phyloP scores from a whole-genome alignment of 2,113 vertebrate species.

The Patagioenas fasciata region DNA sequence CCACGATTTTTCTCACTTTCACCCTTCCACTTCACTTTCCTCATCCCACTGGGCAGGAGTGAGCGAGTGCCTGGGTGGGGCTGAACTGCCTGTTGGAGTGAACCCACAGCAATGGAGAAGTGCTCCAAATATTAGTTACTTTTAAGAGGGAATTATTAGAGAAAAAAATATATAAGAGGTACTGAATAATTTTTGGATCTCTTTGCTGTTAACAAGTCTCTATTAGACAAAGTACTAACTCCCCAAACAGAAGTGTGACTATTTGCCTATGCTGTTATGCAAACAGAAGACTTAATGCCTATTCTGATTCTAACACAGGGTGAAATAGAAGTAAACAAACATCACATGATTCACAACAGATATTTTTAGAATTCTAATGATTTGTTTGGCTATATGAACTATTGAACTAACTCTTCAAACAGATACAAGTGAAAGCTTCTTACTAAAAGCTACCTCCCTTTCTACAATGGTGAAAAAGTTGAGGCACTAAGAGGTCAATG shows the following conservation, averaged over 20 bases:
- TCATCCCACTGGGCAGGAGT: background rate
- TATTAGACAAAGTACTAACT: background rate
- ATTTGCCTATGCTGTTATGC: background rate
- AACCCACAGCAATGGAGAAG: background rate
- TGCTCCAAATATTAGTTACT: background rate
- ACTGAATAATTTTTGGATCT: background rate
- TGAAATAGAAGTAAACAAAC: constrained; percentile 7
- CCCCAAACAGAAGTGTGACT: background rate
- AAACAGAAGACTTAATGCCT: constrained; percentile 4
- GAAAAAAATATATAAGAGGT: background rate
- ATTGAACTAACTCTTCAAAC: background rate
- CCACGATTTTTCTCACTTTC: background rate
- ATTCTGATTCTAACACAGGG: background rate
- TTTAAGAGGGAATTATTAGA: background rate
- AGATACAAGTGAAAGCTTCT: background rate
- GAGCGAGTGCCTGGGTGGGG: accelerated
- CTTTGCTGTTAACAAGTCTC: background rate
- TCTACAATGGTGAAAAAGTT: background rate
- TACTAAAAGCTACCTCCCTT: background rate
- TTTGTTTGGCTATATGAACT: background rate
- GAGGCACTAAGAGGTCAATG: background rate
- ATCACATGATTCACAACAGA: background rate
- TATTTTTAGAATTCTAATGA: constrained; percentile 6
- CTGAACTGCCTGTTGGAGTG: background rate
- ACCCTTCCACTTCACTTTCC: background rate